Base-by-base conservation (phyloP, 2,888 invertebrate species). In the Xestia xanthographa region DNA sequence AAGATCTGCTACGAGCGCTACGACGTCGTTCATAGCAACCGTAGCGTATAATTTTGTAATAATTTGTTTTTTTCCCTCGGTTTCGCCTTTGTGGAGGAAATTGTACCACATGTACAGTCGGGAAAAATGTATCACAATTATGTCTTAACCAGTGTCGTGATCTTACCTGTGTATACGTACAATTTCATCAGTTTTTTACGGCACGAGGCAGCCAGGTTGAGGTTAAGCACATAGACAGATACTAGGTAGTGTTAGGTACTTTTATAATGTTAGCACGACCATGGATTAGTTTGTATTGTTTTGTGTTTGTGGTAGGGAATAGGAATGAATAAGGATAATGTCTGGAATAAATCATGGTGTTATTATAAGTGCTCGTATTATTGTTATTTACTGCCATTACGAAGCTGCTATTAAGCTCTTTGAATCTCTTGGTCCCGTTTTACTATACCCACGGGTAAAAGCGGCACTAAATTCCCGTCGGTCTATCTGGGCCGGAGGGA, bases 401-500 rank as follows among this genome's bases (percentile, higher is more conserved):
- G 20, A 48, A 22, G 48, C 48, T 48, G 48, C 2, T 26, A 1
- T 3, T 34, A 34, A 5, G 34, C 34, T 34, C 56, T 56, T 56
- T 26, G 14, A 26, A 56, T 26, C 14, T 14, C n/a, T 56, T 14
- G 56, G 14, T 26, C 5, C 2, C 5, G 5, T 38, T 82, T 69
- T 68, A 75, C 58, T 53, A 20, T n/a, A 66, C 68, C 58, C 50
- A 14, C 12, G 68, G 3, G 34, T 14, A 22, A n/a, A 20, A 56
- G 20, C 20, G 5, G 43, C 45, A 60, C 58, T 65, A 56, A 82
- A 76, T 69, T 76, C 66, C 60, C 48, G 66, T 50, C 67, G 41
- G 53, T 14, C 26, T 43, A 29, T 20, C 22, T 9, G 48, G 17
- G 60, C 17, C 71, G 11, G 63, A 45, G 86, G 73, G 79, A 79